Evolutionary conservation across 2,797 vertebrate genomes (phyloP).

Genomic region (Varecia variegata): DNA sequence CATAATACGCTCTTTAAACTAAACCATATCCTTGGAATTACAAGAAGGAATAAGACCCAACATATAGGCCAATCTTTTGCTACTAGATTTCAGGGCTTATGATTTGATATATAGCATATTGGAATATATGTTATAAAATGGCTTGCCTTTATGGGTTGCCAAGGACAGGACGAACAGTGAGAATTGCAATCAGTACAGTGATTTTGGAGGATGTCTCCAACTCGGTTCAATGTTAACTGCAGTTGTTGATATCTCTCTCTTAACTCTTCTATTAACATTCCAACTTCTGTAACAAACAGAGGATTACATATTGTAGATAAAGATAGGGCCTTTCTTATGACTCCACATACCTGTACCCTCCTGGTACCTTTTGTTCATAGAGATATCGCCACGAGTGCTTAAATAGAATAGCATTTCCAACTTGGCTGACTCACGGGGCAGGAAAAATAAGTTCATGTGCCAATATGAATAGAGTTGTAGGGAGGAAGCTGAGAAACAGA

Average conservation of each 20-base stretch:
- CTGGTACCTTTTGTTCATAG: constrained; percentile 37
- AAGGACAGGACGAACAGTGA: neutral
- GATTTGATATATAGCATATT: neutral
- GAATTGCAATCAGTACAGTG: neutral
- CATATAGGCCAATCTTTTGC: neutral
- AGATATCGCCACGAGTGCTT: neutral
- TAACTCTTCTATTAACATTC: neutral
- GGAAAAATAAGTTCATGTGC: constrained; percentile 11
- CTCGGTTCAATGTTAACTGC: neutral
- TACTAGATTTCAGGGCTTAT: neutral
- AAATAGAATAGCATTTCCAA: constrained; percentile 15
- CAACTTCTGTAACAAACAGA: constrained; percentile 4
- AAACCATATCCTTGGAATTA: neutral
- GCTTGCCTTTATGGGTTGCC: neutral
- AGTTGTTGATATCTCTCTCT: neutral
- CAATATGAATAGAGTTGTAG: neutral
- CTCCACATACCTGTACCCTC: neutral
- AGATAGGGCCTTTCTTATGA: neutral
- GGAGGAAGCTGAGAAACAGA: neutral
- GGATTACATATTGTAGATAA: neutral
- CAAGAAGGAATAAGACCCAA: neutral
- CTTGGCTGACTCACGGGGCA: neutral
- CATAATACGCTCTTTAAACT: neutral
- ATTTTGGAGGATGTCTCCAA: neutral
- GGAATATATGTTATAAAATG: neutral